Percentiles rank a stretch among this genome's conserved stretches.
Evolutionary conservation across 2,113 vertebrate species (phyloP).

Genomic region (Chrysochloris asiatica): DNA sequence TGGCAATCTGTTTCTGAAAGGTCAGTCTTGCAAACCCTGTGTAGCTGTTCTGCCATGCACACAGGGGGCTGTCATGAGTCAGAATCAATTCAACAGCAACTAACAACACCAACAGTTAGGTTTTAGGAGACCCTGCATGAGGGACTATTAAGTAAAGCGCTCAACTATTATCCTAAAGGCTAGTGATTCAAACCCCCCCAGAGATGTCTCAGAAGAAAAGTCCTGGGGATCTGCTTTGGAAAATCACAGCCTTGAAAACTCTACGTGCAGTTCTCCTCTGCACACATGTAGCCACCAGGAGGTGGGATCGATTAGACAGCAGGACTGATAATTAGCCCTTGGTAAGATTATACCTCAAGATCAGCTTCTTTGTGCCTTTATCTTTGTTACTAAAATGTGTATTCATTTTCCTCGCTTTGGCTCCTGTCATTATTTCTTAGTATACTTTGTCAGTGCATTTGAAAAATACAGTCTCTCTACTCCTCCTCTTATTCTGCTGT

Average conservation of each 20-base stretch:
- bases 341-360: not conserved
- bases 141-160: too few relatives aligned
- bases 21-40: not conserved
- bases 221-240: not conserved
- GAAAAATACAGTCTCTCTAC: not conserved
- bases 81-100: not conserved
- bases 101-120: not conserved
- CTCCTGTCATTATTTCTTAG: accelerated
- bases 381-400: not conserved
- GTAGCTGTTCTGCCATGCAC: not conserved
- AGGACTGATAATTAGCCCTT: not conserved
- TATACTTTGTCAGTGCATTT: not conserved
- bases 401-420: not conserved
- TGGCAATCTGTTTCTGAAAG: not conserved
- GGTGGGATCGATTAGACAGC: not conserved
- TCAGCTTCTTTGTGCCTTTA: not conserved
- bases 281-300: not conserved
- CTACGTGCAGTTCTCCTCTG: not conserved
- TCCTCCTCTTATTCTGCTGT: not conserved
- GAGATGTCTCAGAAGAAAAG: not conserved
- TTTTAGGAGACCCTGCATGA: not conserved
- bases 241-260: not conserved
- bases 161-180: not conserved
- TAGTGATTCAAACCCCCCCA: not conserved
- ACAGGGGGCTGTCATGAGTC: not conserved